Evolutionary conservation across 2,113 vertebrate genomes (phyloP).

Genomic region (Thomomys bottae): DNA sequence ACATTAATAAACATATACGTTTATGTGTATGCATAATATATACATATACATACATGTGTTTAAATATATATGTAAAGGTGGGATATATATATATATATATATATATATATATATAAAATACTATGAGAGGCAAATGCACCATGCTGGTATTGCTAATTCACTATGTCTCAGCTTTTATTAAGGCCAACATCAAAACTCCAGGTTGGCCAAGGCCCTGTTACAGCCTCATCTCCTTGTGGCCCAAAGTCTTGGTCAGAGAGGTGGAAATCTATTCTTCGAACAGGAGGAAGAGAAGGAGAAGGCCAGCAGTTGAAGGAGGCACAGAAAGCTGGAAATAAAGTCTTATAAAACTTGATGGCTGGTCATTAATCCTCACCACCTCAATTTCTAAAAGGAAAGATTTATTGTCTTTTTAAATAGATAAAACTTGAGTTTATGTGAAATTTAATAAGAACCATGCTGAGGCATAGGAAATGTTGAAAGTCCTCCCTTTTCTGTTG

Average conservation of each 20-base stretch:
- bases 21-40: too few relatives aligned
- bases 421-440: conserved; percentile 64
- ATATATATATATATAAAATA: too few relatives aligned
- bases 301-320: neutral
- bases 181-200: neutral
- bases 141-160: neutral
- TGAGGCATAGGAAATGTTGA: conserved; percentile 52
- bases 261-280: neutral
- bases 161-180: too few relatives aligned
- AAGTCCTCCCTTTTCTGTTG: conserved; percentile 33
- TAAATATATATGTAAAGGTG: too few relatives aligned
- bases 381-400: conserved; percentile 72
- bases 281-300: neutral
- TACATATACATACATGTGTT: too few relatives aligned
- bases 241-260: neutral
- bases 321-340: conserved; percentile 55
- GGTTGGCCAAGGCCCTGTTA: neutral
- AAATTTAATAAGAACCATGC: conserved; percentile 69
- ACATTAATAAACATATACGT: neutral
- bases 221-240: neutral
- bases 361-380: conserved; percentile 70
- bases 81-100: too few relatives aligned
- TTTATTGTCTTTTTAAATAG: conserved; percentile 70
- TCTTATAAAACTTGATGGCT: conserved; percentile 69
- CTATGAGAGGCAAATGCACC: neutral